Evolutionary conservation across 92 coral and sea anemone species (phyloP).

Genomic region (Pocillopora grandis): DNA sequence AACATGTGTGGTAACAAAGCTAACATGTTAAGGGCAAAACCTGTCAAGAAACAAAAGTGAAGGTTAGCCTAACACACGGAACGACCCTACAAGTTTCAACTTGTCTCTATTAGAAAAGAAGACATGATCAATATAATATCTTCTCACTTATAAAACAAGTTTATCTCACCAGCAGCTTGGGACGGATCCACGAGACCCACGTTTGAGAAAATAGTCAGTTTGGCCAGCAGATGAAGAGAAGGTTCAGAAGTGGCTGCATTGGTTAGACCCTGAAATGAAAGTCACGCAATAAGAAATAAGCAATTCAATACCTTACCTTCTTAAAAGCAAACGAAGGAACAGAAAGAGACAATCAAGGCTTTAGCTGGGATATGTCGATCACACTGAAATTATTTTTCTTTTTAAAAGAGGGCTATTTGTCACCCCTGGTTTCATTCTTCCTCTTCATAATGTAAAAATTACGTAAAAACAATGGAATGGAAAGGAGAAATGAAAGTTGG

Average conservation of each 20-base stretch:
- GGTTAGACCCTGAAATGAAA: constrained; percentile 79
- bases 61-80: neutral
- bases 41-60: constrained; percentile 27
- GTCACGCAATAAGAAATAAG: neutral
- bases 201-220: constrained; percentile 84
- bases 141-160: neutral
- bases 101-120: neutral
- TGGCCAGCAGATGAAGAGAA: constrained; percentile 87
- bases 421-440: too few relatives aligned
- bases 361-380: too few relatives aligned
- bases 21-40: constrained; percentile 88
- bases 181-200: constrained; percentile 87
- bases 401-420: too few relatives aligned
- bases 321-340: too few relatives aligned
- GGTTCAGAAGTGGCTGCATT: constrained; percentile 84
- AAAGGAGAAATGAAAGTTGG: too few relatives aligned
- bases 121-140: neutral
- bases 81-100: neutral
- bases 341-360: too few relatives aligned
- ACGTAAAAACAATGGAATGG: too few relatives aligned
- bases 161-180: constrained; percentile 89
- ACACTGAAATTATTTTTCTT: too few relatives aligned
- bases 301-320: too few relatives aligned
- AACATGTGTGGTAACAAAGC: constrained; percentile 88
- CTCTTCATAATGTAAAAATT: too few relatives aligned